Evolutionary conservation across 2,797 vertebrate genomes (phyloP), one percentile per base, ranked within the genome.

Genomic region (Merluccius polli): DNA sequence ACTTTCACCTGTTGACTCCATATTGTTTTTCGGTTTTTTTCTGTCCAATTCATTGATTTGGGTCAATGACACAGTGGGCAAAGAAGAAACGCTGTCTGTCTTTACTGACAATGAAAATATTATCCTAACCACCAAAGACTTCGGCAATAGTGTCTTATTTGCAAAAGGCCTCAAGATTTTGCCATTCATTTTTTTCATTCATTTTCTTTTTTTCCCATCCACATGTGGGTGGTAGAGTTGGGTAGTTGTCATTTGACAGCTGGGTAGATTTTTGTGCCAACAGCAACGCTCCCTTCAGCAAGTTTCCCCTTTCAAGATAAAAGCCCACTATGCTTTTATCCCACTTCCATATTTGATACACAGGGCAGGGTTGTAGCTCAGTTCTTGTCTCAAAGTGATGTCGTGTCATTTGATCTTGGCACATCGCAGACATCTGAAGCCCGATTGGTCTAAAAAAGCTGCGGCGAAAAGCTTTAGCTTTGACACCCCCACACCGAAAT

Each of bases 341-440:
- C 86, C 83, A 82, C 87, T 89, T 89, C 89, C 85, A 88, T 80
- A 83, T 91, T 90, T 88, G 88, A 90, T 91, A 87, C 84, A 85
- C 86, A 89, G 81, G 59, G 81, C 85, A 83, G 85, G 86, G 87
- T 87, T 89, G 88, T 70, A 81, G 81, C 88, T 90, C 81, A 89
- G 84, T 88, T 90, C 89, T 87, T 72, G 83, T 89, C 88, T 89
- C 89, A 89, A 88, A 91, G 87, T 86, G 88, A 89, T 87, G 83
- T 89, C 84, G 84, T 90, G 90, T 90, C 92, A 93, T 92, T 92
- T 90, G 89, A 90, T 92, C 85, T 90, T 38, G 81, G 87, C 89
- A 89, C 89, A 91, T 89, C 87, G 81, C 69, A 88, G 87, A 90
- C 89, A 91, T 93, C 89, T 87, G 87, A 91, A 85, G 83, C 78